A percentile compares a stretch with the other conserved stretches of the same genome.
These are phyloP conservation scores for Prunella himalayana DNA, from an alignment of 2,113 vertebrate species.

Conservation along the genomic window DNA sequence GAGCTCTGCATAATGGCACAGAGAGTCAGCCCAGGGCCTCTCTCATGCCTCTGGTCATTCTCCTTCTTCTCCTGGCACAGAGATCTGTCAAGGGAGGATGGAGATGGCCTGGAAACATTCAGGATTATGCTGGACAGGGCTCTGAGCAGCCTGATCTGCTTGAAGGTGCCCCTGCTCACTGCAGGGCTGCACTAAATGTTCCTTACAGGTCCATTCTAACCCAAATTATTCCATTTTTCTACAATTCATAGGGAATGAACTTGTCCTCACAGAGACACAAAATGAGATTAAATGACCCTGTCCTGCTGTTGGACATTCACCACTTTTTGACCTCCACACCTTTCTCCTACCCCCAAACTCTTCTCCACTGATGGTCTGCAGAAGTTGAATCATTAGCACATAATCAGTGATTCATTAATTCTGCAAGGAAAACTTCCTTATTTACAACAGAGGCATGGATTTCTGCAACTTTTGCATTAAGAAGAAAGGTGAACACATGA, in stretches of 20 bases:
- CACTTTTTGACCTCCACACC: background rate
- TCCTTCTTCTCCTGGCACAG: background rate
- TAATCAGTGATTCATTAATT: background rate
- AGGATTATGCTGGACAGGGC: background rate
- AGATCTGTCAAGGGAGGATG: background rate
- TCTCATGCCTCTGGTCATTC: background rate
- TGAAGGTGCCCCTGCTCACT: background rate
- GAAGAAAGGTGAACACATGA: background rate
- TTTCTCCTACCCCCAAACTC: background rate
- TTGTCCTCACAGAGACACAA: accelerated
- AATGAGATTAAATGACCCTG: background rate
- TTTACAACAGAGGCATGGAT: background rate
- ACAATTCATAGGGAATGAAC: background rate
- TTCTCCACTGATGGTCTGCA: background rate
- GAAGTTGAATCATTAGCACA: background rate
- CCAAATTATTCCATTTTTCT: background rate
- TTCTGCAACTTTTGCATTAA: background rate
- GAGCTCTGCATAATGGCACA: background rate
- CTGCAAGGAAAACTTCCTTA: background rate
- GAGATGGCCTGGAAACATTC: background rate
- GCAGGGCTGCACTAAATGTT: background rate
- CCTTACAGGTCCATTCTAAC: background rate
- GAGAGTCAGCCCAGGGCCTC: background rate
- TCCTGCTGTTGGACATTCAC: background rate
- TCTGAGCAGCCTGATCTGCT: background rate